Evolutionary conservation across 2,113 vertebrate species (phyloP).

Genomic region (Campylomormyrus tamandua): DNA sequence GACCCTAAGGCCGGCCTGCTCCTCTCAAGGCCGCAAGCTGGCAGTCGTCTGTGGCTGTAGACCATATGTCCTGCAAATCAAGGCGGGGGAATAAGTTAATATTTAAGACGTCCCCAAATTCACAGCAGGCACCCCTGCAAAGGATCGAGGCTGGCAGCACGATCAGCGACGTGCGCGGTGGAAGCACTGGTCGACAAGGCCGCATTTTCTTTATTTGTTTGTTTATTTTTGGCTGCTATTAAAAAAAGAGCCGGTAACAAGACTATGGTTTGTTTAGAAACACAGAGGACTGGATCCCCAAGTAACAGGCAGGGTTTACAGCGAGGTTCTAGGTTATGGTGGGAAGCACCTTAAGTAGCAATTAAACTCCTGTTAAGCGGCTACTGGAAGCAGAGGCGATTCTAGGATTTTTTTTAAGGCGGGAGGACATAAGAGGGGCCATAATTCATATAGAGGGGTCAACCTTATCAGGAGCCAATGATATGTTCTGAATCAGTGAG

Average conservation of each 20-base stretch:
- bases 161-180: not conserved
- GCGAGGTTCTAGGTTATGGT: not conserved
- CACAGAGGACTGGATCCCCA: not conserved
- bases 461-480: not conserved
- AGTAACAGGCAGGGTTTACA: not conserved
- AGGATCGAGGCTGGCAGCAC: not conserved
- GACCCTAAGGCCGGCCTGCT: not conserved
- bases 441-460: not conserved
- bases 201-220: not conserved
- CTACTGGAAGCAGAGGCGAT: not conserved
- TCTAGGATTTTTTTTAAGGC: not conserved
- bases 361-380: not conserved
- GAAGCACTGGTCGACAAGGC: not conserved
- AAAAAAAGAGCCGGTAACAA: not conserved
- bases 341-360: not conserved
- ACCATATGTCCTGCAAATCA: not conserved
- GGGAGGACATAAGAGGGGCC: not conserved
- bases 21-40: not conserved
- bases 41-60: not conserved
- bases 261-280: not conserved
- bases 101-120: not conserved
- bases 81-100: not conserved
- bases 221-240: not conserved
- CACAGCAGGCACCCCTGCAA: not conserved
- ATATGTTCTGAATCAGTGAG: not conserved